Evolutionary conservation across 2,113 vertebrate species (phyloP).

Genomic region (Haemorhous mexicanus): DNA sequence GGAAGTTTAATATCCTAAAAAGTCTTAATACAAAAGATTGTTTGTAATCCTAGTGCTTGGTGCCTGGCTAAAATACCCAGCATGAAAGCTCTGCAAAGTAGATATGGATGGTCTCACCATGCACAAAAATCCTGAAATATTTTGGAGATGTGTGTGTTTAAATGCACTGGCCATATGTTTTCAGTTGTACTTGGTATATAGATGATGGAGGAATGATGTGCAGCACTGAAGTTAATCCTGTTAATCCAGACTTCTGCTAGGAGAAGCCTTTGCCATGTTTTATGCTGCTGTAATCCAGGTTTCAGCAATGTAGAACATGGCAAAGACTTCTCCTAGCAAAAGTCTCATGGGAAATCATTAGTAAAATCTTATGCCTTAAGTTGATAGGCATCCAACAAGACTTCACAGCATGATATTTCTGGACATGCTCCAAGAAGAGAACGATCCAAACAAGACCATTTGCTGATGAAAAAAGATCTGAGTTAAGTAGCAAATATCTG

Average conservation of each 20-base stretch:
- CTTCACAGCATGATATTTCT: neutral
- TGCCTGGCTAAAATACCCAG: neutral
- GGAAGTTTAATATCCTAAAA: neutral
- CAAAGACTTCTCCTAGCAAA: neutral
- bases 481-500: neutral
- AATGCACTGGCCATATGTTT: neutral
- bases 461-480: neutral
- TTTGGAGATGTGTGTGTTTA: neutral
- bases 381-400: neutral
- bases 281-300: neutral
- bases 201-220: neutral
- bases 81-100: neutral
- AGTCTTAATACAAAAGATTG: neutral
- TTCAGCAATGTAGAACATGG: neutral
- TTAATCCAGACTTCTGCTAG: neutral
- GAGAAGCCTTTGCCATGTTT: neutral
- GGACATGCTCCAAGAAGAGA: slow-evolving; percentile 9
- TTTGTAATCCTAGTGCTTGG: neutral
- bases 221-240: neutral
- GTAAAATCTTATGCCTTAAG: neutral
- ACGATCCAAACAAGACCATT: neutral
- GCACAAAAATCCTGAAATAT: neutral
- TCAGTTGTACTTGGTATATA: neutral
- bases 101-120: neutral
- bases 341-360: neutral